Base-by-base conservation (phyloP, 2,888 invertebrate genomes). In the Euphydryas editha region DNA sequence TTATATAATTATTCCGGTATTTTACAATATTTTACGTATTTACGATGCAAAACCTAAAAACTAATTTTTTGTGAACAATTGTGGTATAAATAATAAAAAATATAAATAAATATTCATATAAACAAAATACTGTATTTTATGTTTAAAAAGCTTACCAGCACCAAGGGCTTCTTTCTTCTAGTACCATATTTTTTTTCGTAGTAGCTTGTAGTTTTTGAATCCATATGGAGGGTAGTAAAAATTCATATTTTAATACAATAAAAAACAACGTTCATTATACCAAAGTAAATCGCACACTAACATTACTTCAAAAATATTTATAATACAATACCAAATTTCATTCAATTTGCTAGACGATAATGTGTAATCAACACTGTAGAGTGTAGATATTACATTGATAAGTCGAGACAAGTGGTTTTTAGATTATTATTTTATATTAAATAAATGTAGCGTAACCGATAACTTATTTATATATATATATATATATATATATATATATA, bases 151-250 rank as follows among this genome's bases (percentile, higher is more conserved):
- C 76, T 76, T 68, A 80, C 79, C 70, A 72, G 62, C 1, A 73
- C 65, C 49, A 57, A 72, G 2, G 62, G 58, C n/a, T 65, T 69
- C 57, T 70, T 76, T 55, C 70, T 72, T 6, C 62, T 36, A 0
- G 72, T 71, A 10, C 75, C 73, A 61, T 78, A 74, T 62, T 72
- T 77, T 1, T 62, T 72, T 62, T 75, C 76, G 68, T 72, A 73
- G 49, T 74, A 75, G 58, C 68, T 75, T 20, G 39, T 54, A 42
- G 65, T 65, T 57, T 71, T 69, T 56, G 62, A 59, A 57, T 60
- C 59, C 72, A 68, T 72, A 44, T 30, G 30, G 15, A 13, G 0
- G 37, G 30, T 20, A 20, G 15, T 1, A 8, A 30, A 30, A 7
- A 5, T 30, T 30, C 30, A 30, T 30, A 30, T 3, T 30, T 30